phyloP scores from a whole-genome alignment of 23 tunicate species.

The Halocynthia aurantium region DNA sequence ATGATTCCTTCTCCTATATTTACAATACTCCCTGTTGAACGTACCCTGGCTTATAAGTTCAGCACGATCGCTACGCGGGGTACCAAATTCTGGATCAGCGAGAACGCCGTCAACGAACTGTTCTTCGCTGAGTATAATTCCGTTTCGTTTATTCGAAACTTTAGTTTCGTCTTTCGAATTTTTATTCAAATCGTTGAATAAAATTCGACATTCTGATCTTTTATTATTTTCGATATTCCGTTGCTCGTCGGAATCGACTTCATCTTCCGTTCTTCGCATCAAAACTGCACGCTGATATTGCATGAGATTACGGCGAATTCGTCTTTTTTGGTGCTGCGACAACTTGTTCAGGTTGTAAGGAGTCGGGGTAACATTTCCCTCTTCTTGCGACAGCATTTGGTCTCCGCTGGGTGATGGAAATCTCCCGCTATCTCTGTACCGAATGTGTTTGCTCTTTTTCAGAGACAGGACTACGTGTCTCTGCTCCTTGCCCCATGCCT shows the following conservation, averaged over 20 bases:
- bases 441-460: conserved; percentile 39
- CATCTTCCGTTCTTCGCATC: conserved; percentile 32
- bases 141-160: conserved; percentile 21
- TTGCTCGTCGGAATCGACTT: conserved; percentile 33
- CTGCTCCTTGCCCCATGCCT: conserved; percentile 98
- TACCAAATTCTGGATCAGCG: conserved; percentile 61
- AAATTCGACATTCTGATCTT: background rate
- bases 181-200: conserved; percentile 2
- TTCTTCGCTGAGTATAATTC: conserved; percentile 68
- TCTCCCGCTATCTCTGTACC: conserved; percentile 21
- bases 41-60: conserved; percentile 49
- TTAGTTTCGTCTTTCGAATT: background rate
- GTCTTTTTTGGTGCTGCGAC: conserved; percentile 59
- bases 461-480: conserved; percentile 75
- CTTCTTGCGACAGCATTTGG: background rate
- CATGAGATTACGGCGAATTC: conserved; percentile 64
- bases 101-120: conserved; percentile 83
- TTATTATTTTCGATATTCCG: conserved; percentile 22
- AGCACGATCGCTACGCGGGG: conserved; percentile 27
- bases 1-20: conserved; percentile 75
- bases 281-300: conserved; percentile 74
- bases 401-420: background rate
- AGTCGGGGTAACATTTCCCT: background rate
- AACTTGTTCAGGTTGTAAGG: conserved; percentile 41
- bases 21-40: conserved; percentile 63